Conservation (phyloP, 2,113 vertebrate genomes). For the Cygnus buccinator region DNA sequence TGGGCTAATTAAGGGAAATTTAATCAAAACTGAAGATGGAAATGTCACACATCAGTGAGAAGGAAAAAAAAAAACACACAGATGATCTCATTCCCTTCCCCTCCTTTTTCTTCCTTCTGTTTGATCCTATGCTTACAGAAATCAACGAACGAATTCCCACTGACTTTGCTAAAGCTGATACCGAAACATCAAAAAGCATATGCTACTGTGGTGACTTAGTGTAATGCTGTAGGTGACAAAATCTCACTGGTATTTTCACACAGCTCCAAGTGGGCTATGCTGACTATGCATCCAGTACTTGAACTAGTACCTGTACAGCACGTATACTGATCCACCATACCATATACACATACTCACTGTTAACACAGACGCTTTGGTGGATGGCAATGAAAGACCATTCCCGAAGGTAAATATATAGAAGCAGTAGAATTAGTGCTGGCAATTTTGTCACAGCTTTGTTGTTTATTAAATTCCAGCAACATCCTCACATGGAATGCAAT, state of each 20-base stretch:
- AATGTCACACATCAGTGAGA: conserved; percentile 54
- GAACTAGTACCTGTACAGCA: not conserved
- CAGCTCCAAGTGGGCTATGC: not conserved
- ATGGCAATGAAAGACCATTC: not conserved
- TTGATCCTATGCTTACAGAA: conserved; percentile 2
- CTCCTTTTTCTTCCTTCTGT: not conserved
- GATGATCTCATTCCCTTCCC: not conserved
- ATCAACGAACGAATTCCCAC: not conserved
- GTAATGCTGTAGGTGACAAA: not conserved
- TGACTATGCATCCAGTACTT: not conserved
- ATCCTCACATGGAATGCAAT: not conserved
- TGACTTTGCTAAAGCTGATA: not conserved
- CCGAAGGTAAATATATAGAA: not conserved
- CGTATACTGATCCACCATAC: not conserved
- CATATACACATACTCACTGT: not conserved
- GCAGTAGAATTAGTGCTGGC: not conserved
- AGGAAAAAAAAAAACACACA: not conserved
- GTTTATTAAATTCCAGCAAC: not conserved
- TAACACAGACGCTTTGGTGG: not conserved
- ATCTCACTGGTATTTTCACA: not conserved
- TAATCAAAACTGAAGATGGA: conserved; percentile 63
- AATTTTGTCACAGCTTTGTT: not conserved
- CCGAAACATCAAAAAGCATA: not conserved
- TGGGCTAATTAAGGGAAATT: conserved; percentile 58
- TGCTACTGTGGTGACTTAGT: not conserved